phyloP scores from a whole-genome alignment of 64 coral and sea anemone genomes.

The Platygyra sinensis region DNA sequence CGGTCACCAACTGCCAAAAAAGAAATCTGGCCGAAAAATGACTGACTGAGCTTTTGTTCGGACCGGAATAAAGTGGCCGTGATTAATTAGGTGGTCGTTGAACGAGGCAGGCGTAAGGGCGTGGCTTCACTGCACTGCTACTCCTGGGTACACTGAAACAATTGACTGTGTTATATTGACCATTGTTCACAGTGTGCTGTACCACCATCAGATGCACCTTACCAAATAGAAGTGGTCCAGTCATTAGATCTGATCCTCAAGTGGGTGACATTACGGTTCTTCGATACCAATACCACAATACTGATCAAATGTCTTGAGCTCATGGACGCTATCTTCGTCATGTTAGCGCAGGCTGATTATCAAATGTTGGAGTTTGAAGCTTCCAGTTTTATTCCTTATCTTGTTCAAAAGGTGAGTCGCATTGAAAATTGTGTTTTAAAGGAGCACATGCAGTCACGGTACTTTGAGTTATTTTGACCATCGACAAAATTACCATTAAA shows the following conservation, averaged over 20 bases:
- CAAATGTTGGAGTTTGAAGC: constrained; percentile 96
- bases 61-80: too few species aligned
- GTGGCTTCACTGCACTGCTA: too few species aligned
- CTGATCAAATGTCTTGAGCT: constrained; percentile 97
- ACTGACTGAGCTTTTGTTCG: too few species aligned
- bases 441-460: too few species aligned
- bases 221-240: constrained; percentile 73
- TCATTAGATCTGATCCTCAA: constrained; percentile 87
- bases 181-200: constrained; percentile 62
- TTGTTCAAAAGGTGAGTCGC: constrained; percentile 82
- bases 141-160: too few species aligned
- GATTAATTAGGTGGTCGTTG: too few species aligned
- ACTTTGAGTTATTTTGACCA: too few species aligned
- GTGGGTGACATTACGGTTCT: constrained; percentile 92
- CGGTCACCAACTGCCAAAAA: too few species aligned
- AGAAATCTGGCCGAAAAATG: too few species aligned
- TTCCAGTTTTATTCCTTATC: constrained; percentile 92
- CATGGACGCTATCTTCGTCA: constrained; percentile 72
- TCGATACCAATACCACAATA: constrained; percentile 98
- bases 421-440: too few species aligned
- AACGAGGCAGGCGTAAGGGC: too few species aligned
- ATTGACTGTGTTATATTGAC: not conserved
- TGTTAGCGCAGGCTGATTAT: constrained; percentile 79
- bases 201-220: constrained; percentile 53
- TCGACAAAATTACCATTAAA: too few species aligned